Conservation (phyloP, 2,797 vertebrate genomes). For the Pristis pectinata region DNA sequence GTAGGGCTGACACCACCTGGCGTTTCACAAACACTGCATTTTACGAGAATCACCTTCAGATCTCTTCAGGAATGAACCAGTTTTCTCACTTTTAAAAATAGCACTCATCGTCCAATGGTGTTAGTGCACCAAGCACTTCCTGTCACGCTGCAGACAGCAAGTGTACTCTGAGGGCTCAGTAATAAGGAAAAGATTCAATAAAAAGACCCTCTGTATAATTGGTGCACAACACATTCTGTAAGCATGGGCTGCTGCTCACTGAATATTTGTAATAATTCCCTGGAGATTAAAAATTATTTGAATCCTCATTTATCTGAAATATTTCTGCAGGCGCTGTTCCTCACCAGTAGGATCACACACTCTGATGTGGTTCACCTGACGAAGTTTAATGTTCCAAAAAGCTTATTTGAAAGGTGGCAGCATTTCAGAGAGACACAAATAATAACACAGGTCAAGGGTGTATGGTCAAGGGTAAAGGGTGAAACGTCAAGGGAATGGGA, state of each 20-base stretch:
- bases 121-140: slow-evolving; percentile 4
- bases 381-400: no score
- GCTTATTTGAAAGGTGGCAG: not conserved
- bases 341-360: not conserved
- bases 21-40: not conserved
- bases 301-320: not conserved
- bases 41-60: not conserved
- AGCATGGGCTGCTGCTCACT: not conserved
- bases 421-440: not conserved
- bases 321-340: not conserved
- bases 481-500: not conserved
- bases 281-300: not conserved
- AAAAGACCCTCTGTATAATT: not conserved
- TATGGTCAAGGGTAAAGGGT: not conserved
- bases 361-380: not conserved
- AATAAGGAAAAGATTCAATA: not conserved
- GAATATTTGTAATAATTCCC: not conserved
- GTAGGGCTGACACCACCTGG: not conserved
- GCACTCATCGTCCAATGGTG: slow-evolving; percentile 2
- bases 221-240: not conserved
- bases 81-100: slow-evolving; percentile 25
- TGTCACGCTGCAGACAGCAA: slow-evolving; percentile 4
- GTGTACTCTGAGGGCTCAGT: not conserved
- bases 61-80: not conserved
- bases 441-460: not conserved